phyloP scores from a whole-genome alignment of 23 tunicate species.

The Botrylloides violaceus region DNA sequence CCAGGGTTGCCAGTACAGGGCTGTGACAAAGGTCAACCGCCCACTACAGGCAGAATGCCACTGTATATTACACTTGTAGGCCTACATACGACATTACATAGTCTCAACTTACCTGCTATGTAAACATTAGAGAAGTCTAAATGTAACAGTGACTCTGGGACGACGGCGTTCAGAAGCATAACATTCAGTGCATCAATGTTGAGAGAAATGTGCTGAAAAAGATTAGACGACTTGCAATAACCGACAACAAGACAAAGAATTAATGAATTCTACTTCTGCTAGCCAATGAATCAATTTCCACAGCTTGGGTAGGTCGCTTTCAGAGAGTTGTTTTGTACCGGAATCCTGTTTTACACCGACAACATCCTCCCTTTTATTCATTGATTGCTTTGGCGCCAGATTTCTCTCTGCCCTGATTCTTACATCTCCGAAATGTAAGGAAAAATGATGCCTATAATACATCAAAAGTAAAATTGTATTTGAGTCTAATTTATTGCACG shows the following conservation, averaged over 20 bases:
- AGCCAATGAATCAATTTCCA: not conserved
- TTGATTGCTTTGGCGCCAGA: not conserved
- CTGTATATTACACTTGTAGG: too few relatives aligned
- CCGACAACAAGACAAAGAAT: not conserved
- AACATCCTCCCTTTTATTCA: not conserved
- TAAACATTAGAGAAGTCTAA: constrained; percentile 36
- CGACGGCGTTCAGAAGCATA: constrained; percentile 74
- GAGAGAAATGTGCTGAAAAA: constrained; percentile 55
- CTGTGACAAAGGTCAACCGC: too few relatives aligned
- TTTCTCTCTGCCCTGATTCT: constrained; percentile 69
- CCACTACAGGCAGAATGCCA: too few relatives aligned
- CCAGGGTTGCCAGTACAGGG: too few relatives aligned
- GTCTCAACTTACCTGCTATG: constrained; percentile 19
- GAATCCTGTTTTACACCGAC: not conserved
- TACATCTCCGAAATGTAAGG: constrained; percentile 59
- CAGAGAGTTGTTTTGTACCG: not conserved
- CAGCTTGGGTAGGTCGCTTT: not conserved
- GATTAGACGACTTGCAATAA: not conserved
- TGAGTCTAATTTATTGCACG: too few relatives aligned
- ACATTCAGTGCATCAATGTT: constrained; percentile 62
- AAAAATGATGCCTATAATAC: constrained; percentile 5
- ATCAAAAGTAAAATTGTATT: too few relatives aligned
- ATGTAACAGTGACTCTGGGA: constrained; percentile 84
- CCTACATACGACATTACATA: not conserved
- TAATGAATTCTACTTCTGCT: not conserved